Evolutionary conservation across 1,140 invertebrate genomes (phyloP).

Genomic region (Chionoecetes opilio): DNA sequence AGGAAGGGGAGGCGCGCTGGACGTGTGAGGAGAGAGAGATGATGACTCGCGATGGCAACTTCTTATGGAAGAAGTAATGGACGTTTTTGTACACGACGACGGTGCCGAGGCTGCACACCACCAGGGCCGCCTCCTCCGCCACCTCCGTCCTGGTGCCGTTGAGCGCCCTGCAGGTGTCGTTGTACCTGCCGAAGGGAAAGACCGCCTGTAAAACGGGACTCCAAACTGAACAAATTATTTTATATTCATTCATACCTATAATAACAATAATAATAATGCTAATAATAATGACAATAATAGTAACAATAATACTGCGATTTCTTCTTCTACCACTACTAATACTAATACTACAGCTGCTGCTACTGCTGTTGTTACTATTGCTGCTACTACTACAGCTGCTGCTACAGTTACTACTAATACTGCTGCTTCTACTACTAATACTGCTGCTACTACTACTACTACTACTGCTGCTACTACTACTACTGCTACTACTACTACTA

Average conservation of each 20-base stretch:
- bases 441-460: background rate
- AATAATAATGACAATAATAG: background rate
- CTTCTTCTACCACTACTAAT: background rate
- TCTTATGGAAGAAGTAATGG: slow-evolving; percentile 84
- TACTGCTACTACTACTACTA: slow-evolving; percentile 12
- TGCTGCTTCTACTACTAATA: background rate
- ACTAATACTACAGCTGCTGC: background rate
- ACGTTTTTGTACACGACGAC: slow-evolving; percentile 84
- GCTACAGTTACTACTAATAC: background rate
- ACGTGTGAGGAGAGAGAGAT: no score
- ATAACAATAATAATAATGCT: background rate
- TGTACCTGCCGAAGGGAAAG: slow-evolving; percentile 83
- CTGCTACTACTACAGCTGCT: slow-evolving; percentile 30
- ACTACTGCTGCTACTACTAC: slow-evolving; percentile 33
- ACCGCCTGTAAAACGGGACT: background rate
- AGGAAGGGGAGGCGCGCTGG: no score
- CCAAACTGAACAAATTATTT: background rate
- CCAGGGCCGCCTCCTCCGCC: slow-evolving; percentile 82
- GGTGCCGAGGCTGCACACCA: slow-evolving; percentile 82
- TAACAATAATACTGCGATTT: no score
- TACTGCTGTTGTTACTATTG: background rate
- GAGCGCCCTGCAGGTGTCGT: slow-evolving; percentile 84
- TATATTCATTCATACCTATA: background rate
- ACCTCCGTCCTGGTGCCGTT: slow-evolving; percentile 82
- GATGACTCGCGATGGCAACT: slow-evolving; percentile 81